Evolutionary conservation across 2,113 vertebrate genomes (phyloP), one percentile per base, ranked within the genome.

Genomic region (Parus major): DNA sequence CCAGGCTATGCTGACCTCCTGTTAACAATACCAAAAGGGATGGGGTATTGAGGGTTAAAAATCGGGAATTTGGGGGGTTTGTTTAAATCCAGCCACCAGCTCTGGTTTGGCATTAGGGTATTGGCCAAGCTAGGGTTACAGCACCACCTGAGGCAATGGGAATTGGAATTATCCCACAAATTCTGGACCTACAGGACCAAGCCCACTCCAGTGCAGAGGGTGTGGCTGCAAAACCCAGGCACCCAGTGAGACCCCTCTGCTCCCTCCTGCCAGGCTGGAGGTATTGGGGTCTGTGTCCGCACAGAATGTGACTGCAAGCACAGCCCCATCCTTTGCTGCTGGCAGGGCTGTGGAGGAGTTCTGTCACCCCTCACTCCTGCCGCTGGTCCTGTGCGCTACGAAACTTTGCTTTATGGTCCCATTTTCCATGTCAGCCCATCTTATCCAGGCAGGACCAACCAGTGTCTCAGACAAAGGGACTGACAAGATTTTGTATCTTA

Each of bases 181-280:
- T 55, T 35, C 61, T 36, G 22, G 5, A 12, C 28, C 29, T 21
- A 33, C 5, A 33, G 60, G 29, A 69, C 8, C 10, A 49, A 81
- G 39, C 12, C 16, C 55, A 4, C 36, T 65, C 14, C 1, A 9
- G 19, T 0, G 11, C 46, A 71, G 44, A 33, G 36, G 6, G 12
- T 22, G 66, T 24, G 18, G 41, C 12, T 18, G 10, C 4, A n/a
- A 44, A 56, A 65, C 13, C 10, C 41, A 47, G 36, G 44, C 18
- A 68, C 18, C 15, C 44, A 52, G 76, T 36, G 85, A 94, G 85
- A 88, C 66, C 78, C 53, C 29, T 41, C 23, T n/a, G 15, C 63
- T 97, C 88, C 90, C 88, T 81, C 81, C 92, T 89, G 94, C 96
- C 92, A 63, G 47, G 61, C 55, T 31, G 80, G 52, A 60, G 31